Evolutionary conservation across 2,888 invertebrate species (phyloP).

Genomic region (Hirtodrosophila histrioides): DNA sequence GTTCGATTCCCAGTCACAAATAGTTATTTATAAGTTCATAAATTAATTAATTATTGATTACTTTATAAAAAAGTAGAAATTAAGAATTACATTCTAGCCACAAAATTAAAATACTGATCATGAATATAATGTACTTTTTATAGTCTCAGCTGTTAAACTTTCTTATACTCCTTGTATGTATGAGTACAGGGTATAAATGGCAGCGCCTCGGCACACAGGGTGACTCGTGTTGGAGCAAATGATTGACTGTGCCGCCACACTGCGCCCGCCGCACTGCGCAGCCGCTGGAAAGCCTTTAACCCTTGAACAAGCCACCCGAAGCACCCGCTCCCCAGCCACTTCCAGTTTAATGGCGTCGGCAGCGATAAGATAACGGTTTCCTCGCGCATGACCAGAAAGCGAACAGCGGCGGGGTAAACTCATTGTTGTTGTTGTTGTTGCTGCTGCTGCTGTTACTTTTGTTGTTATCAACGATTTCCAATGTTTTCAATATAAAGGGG

Average conservation of each 20-base stretch:
- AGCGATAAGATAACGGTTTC: constrained; percentile 68
- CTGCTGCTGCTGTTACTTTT: constrained; percentile 22
- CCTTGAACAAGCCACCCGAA: constrained; percentile 44
- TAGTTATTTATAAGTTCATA: too few species aligned
- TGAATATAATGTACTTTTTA: too few species aligned
- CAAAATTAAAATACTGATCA: too few species aligned
- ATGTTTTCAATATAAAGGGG: constrained; percentile 77
- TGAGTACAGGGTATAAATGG: constrained; percentile 30
- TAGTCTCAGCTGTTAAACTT: too few species aligned
- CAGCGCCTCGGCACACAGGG: constrained; percentile 43
- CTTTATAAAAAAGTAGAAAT: too few species aligned
- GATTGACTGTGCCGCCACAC: constrained; percentile 26
- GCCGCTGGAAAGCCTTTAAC: constrained; percentile 64
- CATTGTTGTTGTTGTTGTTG: constrained; percentile 28
- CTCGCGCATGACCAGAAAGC: constrained; percentile 62
- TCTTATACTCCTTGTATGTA: neutral
- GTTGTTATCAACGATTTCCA: constrained; percentile 74
- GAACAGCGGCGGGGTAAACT: constrained; percentile 35
- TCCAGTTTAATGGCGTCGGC: constrained; percentile 69
- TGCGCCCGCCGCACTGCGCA: constrained; percentile 49
- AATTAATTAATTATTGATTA: too few species aligned
- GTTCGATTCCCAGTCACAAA: too few species aligned
- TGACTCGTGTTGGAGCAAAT: constrained; percentile 31
- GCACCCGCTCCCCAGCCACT: constrained; percentile 18
- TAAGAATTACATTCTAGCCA: too few species aligned